Evolutionary conservation across 1,140 invertebrate genomes (phyloP).

Genomic region (Cydia pomonella): DNA sequence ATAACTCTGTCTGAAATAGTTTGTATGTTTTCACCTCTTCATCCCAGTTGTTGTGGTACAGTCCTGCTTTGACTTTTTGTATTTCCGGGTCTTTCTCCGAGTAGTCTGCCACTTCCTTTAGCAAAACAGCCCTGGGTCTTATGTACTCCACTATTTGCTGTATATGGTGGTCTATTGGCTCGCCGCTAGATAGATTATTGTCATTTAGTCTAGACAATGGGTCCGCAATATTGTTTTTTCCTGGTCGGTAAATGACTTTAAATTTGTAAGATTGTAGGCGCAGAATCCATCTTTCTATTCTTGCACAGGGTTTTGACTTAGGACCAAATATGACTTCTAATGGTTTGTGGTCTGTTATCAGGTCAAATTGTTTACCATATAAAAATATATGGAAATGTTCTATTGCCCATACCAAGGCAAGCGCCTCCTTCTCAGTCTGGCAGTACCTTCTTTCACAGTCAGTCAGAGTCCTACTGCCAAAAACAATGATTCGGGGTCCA

Average conservation of each 20-base stretch:
- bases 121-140: neutral
- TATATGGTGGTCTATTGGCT: neutral
- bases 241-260: slow-evolving; percentile 56
- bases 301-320: slow-evolving; percentile 43
- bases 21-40: neutral
- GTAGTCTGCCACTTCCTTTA: neutral
- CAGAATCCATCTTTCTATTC: slow-evolving; percentile 43
- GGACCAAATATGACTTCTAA: slow-evolving; percentile 41
- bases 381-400: slow-evolving; percentile 49
- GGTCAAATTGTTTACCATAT: slow-evolving; percentile 56
- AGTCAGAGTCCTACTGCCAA: neutral
- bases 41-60: neutral
- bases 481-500: neutral
- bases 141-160: slow-evolving; percentile 1
- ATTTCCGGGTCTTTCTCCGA: neutral
- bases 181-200: neutral
- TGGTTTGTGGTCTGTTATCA: slow-evolving; percentile 65
- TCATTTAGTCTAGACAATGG: slow-evolving; percentile 52
- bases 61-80: neutral
- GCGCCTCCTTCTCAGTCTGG: slow-evolving; percentile 68
- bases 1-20: neutral
- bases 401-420: slow-evolving; percentile 38
- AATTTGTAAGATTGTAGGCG: slow-evolving; percentile 46
- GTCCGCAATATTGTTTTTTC: slow-evolving; percentile 67
- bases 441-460: slow-evolving; percentile 61